A percentile compares a stretch with the other conserved stretches of the same genome.
phyloP scores from a whole-genome alignment of 92 coral and sea anemone species.

The Palythoa grandiflora region DNA sequence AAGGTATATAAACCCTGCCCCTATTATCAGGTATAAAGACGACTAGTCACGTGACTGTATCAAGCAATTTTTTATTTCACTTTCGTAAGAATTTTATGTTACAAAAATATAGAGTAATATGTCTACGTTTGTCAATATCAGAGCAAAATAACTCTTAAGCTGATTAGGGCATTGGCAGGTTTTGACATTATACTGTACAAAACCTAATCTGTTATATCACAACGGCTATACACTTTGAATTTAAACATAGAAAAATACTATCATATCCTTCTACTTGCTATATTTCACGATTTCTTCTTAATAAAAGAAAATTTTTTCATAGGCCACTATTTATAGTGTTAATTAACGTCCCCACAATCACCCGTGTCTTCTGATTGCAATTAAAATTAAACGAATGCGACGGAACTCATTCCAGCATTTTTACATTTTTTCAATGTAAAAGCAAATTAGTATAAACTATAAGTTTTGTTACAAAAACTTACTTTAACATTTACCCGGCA shows the following conservation, averaged over 20 bases:
- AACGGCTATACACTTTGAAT: not conserved
- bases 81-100: constrained; percentile 10
- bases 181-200: constrained; percentile 1
- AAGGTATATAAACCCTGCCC: too few relatives aligned
- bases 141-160: not conserved
- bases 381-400: not conserved
- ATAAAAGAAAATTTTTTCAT: not conserved
- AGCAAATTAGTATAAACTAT: not conserved
- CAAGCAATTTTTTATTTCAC: not conserved
- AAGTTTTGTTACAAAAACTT: not conserved
- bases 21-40: too few relatives aligned
- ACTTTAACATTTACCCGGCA: not conserved
- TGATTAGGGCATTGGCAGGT: not conserved
- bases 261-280: not conserved
- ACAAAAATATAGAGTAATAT: constrained; percentile 38
- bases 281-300: not conserved
- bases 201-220: not conserved
- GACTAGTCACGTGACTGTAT: not conserved
- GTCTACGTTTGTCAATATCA: not conserved
- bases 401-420: not conserved
- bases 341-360: not conserved
- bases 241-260: constrained; percentile 33
- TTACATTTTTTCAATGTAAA: not conserved
- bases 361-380: not conserved
- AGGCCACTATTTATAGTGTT: not conserved